Evolutionary conservation across 2,113 vertebrate genomes (phyloP).

Genomic region (Nothocercus nigrocapillus): DNA sequence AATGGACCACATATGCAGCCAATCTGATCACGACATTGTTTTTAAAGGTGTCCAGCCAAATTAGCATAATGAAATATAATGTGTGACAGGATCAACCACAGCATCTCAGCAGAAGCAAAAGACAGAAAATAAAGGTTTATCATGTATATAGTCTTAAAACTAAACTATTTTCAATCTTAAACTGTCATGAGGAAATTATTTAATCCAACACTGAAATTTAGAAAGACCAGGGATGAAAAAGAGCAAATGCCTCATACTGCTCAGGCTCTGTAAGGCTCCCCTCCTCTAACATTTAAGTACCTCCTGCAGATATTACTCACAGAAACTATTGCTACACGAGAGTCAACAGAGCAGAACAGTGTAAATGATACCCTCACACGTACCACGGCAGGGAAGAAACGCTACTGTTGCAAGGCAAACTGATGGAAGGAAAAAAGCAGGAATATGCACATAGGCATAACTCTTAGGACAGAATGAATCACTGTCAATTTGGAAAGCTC

Average conservation of each 20-base stretch:
- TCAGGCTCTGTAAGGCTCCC: not conserved
- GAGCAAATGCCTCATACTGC: not conserved
- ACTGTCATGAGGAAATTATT: not conserved
- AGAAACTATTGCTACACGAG: not conserved
- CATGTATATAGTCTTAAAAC: not conserved
- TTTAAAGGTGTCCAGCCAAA: not conserved
- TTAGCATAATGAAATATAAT: not conserved
- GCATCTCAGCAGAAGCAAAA: not conserved
- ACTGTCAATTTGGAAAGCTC: not conserved
- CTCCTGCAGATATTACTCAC: not conserved
- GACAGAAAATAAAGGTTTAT: not conserved
- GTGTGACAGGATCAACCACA: not conserved
- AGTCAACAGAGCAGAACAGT: not conserved
- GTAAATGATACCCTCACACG: not conserved
- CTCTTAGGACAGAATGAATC: not conserved
- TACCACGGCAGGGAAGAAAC: not conserved
- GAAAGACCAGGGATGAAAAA: not conserved
- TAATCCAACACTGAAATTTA: not conserved
- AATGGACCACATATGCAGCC: not conserved
- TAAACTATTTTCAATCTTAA: not conserved
- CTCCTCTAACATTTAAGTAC: not conserved
- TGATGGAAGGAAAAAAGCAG: not conserved
- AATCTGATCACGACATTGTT: not conserved
- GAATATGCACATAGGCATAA: not conserved
- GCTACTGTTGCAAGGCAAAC: not conserved